Percentiles rank a stretch among this genome's conserved stretches.
These are phyloP conservation scores for Dipodomys spectabilis DNA, from an alignment of 2,113 vertebrate species.

Conservation along the genomic window DNA sequence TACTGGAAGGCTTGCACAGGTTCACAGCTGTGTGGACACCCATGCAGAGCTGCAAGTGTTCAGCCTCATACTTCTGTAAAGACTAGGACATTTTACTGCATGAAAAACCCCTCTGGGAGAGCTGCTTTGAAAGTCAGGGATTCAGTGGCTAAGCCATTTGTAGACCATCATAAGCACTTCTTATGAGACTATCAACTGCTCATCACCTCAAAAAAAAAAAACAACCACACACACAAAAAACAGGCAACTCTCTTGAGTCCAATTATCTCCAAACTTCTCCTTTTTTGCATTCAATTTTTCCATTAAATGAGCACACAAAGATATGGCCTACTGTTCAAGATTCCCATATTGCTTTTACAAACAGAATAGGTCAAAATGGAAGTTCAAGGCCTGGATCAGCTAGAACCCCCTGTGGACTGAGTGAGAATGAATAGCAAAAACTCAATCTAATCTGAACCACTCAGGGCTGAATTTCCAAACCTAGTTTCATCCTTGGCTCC, in stretches of 20 bases:
- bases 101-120: rapidly evolving
- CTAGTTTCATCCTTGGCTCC: not conserved
- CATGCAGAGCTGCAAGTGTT: rapidly evolving
- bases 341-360: not conserved
- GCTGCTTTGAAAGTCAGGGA: conserved; percentile 28
- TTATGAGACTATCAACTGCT: conserved; percentile 72
- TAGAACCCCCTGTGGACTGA: rapidly evolving
- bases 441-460: not conserved
- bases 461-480: too few relatives aligned
- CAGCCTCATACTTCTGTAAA: not conserved
- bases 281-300: conserved; percentile 70
- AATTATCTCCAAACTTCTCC: conserved; percentile 78
- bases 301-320: conserved; percentile 66
- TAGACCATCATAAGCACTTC: conserved; percentile 61
- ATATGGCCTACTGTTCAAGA: conserved; percentile 24
- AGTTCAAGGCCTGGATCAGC: not conserved
- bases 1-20: rapidly evolving
- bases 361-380: not conserved
- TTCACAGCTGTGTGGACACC: rapidly evolving
- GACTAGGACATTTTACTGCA: not conserved
- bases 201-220: conserved; percentile 50
- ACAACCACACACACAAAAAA: not conserved
- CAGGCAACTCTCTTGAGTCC: conserved; percentile 70
- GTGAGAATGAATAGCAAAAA: not conserved
- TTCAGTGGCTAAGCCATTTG: not conserved